phyloP scores from a whole-genome alignment of 2,888 invertebrate genomes.

The Philaethria dido region DNA sequence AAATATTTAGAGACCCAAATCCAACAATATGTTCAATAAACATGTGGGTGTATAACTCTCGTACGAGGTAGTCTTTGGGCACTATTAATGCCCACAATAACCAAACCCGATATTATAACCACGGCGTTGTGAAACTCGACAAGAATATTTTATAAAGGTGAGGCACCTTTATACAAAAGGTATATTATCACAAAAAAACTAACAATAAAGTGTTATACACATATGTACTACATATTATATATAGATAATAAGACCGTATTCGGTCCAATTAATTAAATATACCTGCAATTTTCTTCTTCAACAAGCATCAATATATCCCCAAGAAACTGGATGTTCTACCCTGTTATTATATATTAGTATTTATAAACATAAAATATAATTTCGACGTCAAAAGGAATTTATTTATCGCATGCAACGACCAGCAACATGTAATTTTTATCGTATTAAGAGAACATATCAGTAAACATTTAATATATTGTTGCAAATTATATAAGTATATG shows the following conservation, averaged over 20 bases:
- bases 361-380: constrained; percentile 71
- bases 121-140: background rate
- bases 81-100: background rate
- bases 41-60: too few relatives aligned
- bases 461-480: constrained; percentile 57
- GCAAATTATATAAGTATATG: constrained; percentile 34
- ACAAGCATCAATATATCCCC: constrained; percentile 45
- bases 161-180: background rate
- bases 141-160: background rate
- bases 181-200: background rate
- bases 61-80: too few relatives aligned
- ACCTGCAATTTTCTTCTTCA: constrained; percentile 41
- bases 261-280: constrained; percentile 41
- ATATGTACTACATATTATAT: constrained; percentile 20
- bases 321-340: constrained; percentile 44
- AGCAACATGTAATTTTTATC: constrained; percentile 63
- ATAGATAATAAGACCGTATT: constrained; percentile 31
- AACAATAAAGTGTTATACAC: constrained; percentile 1
- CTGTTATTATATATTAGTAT: constrained; percentile 67
- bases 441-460: constrained; percentile 56
- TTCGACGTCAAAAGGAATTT: constrained; percentile 61
- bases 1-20: too few relatives aligned
- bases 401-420: constrained; percentile 58
- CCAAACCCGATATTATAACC: background rate
- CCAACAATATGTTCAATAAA: too few relatives aligned